phyloP scores from a whole-genome alignment of 2,888 invertebrate genomes.

The Bursaphelenchus okinawaensis region DNA sequence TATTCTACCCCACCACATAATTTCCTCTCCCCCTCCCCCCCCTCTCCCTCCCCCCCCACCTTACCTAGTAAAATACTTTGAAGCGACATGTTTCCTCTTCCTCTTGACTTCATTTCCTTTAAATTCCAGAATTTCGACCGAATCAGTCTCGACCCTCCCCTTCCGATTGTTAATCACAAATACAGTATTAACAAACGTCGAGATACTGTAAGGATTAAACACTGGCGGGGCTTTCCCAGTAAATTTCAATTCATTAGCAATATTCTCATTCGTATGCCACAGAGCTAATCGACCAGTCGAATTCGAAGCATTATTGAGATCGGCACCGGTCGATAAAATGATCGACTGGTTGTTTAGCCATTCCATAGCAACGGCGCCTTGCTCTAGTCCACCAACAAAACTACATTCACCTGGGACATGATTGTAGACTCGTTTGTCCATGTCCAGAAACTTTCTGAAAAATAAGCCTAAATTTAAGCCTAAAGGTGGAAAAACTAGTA shows the following conservation, averaged over 20 bases:
- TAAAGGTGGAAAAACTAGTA: too few relatives aligned
- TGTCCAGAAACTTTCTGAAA: slow-evolving; percentile 24
- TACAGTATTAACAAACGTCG: neutral
- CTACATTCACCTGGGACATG: slow-evolving; percentile 34
- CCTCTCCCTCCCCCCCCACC: neutral
- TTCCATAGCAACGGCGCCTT: slow-evolving; percentile 15
- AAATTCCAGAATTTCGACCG: neutral
- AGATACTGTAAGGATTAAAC: slow-evolving; percentile 21
- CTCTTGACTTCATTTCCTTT: neutral
- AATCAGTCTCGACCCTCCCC: neutral
- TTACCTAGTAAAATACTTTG: neutral
- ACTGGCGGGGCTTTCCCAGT: neutral
- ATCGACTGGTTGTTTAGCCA: slow-evolving; percentile 14
- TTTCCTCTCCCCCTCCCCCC: too few relatives aligned
- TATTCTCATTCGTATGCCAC: neutral
- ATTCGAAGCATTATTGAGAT: slow-evolving; percentile 22
- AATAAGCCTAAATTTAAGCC: neutral
- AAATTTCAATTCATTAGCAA: neutral
- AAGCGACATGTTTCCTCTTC: neutral
- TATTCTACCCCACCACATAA: too few relatives aligned
- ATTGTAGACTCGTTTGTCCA: slow-evolving; percentile 37
- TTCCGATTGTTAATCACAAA: neutral
- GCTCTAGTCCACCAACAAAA: slow-evolving; percentile 13
- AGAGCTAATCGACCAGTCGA: slow-evolving; percentile 11
- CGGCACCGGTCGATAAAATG: slow-evolving; percentile 15